Conservation (phyloP, 1,140 invertebrate genomes). For the Trigoniulus corallinus region DNA sequence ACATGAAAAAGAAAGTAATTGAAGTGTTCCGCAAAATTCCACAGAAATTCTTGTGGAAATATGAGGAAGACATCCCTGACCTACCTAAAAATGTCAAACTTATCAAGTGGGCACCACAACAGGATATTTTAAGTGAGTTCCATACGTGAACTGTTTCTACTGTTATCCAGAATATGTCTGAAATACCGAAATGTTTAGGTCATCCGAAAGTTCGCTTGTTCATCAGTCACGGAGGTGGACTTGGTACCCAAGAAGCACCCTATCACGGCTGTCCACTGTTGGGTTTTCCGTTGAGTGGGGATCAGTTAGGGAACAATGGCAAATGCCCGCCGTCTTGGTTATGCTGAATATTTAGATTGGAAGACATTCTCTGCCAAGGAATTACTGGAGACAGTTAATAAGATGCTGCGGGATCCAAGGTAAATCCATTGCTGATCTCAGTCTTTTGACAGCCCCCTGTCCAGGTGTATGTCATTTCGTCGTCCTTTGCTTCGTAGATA, state of each 20-base stretch:
- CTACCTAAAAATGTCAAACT: slow-evolving; percentile 35
- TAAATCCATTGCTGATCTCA: slow-evolving; percentile 3
- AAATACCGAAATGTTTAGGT: slow-evolving; percentile 23
- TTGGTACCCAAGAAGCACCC: slow-evolving; percentile 43
- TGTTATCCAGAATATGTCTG: not conserved
- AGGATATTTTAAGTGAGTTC: slow-evolving; percentile 43
- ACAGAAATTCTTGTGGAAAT: slow-evolving; percentile 11
- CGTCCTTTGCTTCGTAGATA: slow-evolving; percentile 23
- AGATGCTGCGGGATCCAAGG: slow-evolving; percentile 11
- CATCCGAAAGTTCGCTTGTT: slow-evolving; percentile 47
- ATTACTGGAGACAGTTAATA: slow-evolving; percentile 14
- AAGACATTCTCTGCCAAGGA: slow-evolving; percentile 12
- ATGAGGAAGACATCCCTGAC: slow-evolving; percentile 21
- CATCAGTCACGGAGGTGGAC: no score
- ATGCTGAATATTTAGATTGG: slow-evolving; percentile 16
- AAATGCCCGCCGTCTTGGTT: slow-evolving; percentile 14
- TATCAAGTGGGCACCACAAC: slow-evolving; percentile 51
- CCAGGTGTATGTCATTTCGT: slow-evolving; percentile 6
- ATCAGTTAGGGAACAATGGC: slow-evolving; percentile 36
- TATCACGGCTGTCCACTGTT: slow-evolving; percentile 44
- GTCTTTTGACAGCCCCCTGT: slow-evolving; percentile 7
- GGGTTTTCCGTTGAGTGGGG: slow-evolving; percentile 41
- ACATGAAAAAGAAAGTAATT: slow-evolving; percentile 7
- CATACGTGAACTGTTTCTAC: not conserved
- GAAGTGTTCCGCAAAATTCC: slow-evolving; percentile 9